Percentiles rank a stretch among this genome's conserved stretches.
Evolutionary conservation across 2,113 vertebrate genomes (phyloP).

Genomic region (Nibea coibor): DNA sequence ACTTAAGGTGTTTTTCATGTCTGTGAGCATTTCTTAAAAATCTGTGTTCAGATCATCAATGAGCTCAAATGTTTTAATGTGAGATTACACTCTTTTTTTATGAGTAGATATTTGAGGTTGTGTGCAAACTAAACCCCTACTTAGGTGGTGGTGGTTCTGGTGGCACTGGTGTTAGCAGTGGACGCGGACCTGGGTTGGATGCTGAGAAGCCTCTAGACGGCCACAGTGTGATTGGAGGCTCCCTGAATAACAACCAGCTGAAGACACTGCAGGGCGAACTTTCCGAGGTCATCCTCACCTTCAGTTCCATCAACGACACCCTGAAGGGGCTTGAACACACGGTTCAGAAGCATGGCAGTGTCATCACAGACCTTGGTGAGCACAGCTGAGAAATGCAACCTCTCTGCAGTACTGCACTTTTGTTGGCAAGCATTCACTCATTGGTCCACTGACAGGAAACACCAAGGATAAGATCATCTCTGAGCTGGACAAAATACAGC

Average conservation of each 20-base stretch:
- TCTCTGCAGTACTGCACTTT: fast-evolving
- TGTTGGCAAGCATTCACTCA: background rate
- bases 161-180: conserved; percentile 11
- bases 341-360: conserved; percentile 89
- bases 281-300: conserved; percentile 86
- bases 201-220: conserved; percentile 87
- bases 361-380: conserved; percentile 86
- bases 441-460: conserved; percentile 68
- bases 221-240: conserved; percentile 88
- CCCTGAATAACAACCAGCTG: conserved; percentile 83
- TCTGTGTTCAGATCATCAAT: no score
- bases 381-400: background rate
- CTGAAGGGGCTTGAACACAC: conserved; percentile 89
- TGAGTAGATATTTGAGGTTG: background rate
- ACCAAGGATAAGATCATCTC: conserved; percentile 92
- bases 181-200: conserved; percentile 56
- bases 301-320: conserved; percentile 91
- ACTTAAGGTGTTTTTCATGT: no score
- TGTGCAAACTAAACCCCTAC: background rate
- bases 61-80: background rate
- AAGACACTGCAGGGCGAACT: conserved; percentile 89
- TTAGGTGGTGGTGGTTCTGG: conserved; percentile 50
- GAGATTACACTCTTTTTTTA: background rate
- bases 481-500: conserved; percentile 92
- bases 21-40: no score